Evolutionary conservation across 2,113 vertebrate species (phyloP).

Genomic region (Capricornis sumatraensis): DNA sequence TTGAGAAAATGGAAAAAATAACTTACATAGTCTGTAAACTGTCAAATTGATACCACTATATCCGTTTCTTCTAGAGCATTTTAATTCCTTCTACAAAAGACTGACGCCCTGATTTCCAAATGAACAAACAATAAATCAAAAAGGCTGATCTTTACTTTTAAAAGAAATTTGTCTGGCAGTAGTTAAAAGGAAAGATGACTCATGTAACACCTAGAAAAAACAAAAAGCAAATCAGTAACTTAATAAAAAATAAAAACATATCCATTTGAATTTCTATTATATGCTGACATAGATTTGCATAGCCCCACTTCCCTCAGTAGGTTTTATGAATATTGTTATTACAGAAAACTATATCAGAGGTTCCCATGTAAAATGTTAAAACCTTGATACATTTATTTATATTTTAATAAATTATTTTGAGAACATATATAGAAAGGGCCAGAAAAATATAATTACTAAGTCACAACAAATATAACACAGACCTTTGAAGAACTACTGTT

Average conservation of each 20-base stretch:
- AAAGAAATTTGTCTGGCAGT: neutral
- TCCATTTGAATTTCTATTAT: neutral
- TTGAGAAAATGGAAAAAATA: neutral
- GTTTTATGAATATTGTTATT: neutral
- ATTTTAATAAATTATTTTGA: neutral
- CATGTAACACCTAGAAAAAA: neutral
- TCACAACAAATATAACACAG: neutral
- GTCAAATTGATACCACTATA: neutral
- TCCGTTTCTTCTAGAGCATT: neutral
- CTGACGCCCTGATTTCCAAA: neutral
- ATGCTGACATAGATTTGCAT: neutral
- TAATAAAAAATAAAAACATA: neutral
- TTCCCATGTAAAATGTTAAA: neutral
- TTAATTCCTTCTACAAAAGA: neutral
- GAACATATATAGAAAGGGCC: neutral
- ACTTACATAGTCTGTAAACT: neutral
- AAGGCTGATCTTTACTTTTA: neutral
- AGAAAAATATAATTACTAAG: neutral
- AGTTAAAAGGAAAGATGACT: neutral
- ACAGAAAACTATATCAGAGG: neutral
- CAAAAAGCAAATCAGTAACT: neutral
- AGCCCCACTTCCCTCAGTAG: neutral
- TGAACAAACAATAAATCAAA: neutral
- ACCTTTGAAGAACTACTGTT: neutral
- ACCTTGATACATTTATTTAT: neutral